Conservation (phyloP, 2,888 invertebrate species). For the Hirtodrosophila confusa region DNA sequence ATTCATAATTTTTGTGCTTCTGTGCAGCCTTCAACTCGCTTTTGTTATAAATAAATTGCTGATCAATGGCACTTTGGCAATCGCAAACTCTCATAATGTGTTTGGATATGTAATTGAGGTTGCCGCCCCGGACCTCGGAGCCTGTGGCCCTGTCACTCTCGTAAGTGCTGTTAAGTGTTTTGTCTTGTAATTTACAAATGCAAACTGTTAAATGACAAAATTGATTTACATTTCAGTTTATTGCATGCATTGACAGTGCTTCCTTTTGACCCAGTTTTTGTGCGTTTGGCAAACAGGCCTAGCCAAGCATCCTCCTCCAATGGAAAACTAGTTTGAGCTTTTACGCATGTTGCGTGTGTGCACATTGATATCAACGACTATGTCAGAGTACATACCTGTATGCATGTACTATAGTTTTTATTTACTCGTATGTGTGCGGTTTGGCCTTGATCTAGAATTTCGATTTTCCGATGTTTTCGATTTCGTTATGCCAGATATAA, state of each 20-base stretch:
- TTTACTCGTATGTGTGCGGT: conserved; percentile 31
- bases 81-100: conserved; percentile 36
- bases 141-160: conserved; percentile 50
- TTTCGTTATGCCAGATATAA: conserved; percentile 55
- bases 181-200: conserved; percentile 74
- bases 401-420: conserved; percentile 21
- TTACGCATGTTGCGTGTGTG: conserved; percentile 66
- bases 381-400: conserved; percentile 6
- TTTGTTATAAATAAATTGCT: conserved; percentile 30
- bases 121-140: conserved; percentile 38
- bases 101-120: conserved; percentile 41
- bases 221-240: conserved; percentile 68
- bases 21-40: conserved; percentile 24
- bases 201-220: conserved; percentile 72
- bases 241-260: conserved; percentile 58
- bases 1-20: neutral
- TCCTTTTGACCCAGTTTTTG: conserved; percentile 64
- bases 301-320: conserved; percentile 41
- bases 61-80: conserved; percentile 43
- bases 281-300: conserved; percentile 22
- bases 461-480: conserved; percentile 71
- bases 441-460: conserved; percentile 81
- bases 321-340: conserved; percentile 51
- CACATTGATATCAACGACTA: conserved; percentile 31
- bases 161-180: conserved; percentile 70